Percentiles rank a stretch among this genome's conserved stretches.
phyloP scores from a whole-genome alignment of 2,888 invertebrate species.

The Clivina fossor region DNA sequence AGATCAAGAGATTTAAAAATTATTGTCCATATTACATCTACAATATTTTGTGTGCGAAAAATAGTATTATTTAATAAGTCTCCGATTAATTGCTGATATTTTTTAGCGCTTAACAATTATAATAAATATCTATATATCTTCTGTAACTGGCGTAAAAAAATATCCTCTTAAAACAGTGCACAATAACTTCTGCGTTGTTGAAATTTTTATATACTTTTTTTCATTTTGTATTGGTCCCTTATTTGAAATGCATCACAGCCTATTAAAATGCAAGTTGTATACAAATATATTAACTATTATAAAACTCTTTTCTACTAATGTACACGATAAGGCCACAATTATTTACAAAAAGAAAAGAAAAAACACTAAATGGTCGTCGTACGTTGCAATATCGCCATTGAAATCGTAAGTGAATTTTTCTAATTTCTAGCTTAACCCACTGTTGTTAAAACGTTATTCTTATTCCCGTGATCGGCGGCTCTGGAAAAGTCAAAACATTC shows the following conservation, averaged over 20 bases:
- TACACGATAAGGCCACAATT: constrained; percentile 34
- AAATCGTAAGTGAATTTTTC: too few relatives aligned
- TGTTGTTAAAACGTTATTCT: constrained; percentile 61
- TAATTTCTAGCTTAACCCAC: constrained; percentile 49
- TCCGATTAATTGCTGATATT: constrained; percentile 28
- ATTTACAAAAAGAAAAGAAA: too few relatives aligned
- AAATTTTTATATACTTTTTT: constrained; percentile 22
- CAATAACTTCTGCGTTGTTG: constrained; percentile 23
- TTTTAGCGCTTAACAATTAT: constrained; percentile 32
- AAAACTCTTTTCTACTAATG: constrained; percentile 25
- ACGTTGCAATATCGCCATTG: too few relatives aligned
- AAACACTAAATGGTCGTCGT: too few relatives aligned
- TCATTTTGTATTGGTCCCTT: constrained; percentile 54
- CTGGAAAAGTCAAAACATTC: constrained; percentile 48
- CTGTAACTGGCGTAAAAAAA: constrained; percentile 31
- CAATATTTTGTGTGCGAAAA: constrained; percentile 28
- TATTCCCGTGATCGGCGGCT: constrained; percentile 62
- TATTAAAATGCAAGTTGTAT: constrained; percentile 49
- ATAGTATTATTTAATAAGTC: too few relatives aligned
- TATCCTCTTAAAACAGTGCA: constrained; percentile 32
- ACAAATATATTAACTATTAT: constrained; percentile 36
- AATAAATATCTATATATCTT: constrained; percentile 13
- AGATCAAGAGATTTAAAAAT: constrained; percentile 2
- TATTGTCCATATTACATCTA: constrained; percentile 29
- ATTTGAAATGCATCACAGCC: constrained; percentile 53